phyloP scores from a whole-genome alignment of 2,113 vertebrate species.

The Alaudala cheleensis region DNA sequence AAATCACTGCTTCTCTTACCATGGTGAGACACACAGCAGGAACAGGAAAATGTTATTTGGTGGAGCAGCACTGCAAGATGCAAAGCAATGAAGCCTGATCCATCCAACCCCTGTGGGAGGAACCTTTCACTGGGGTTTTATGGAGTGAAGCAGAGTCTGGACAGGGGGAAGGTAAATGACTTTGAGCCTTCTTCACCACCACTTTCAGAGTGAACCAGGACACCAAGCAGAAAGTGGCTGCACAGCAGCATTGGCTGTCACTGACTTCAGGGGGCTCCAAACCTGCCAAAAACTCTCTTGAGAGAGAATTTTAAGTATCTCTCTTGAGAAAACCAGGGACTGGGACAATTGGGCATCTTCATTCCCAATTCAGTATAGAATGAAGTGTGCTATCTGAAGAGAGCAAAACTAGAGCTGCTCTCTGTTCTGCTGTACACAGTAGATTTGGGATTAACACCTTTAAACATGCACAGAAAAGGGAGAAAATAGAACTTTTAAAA shows the following conservation, averaged over 20 bases:
- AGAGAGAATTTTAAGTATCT: neutral
- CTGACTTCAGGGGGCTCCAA: neutral
- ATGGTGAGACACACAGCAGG: neutral
- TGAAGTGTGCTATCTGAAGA: neutral
- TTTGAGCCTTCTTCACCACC: neutral
- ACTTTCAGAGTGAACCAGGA: neutral
- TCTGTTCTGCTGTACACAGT: neutral
- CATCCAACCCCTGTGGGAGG: neutral
- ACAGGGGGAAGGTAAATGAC: neutral
- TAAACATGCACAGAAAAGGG: neutral
- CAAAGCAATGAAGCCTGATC: neutral
- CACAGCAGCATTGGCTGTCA: neutral
- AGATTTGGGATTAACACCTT: neutral
- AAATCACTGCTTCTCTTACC: neutral
- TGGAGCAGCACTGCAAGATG: neutral
- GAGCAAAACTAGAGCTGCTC: neutral
- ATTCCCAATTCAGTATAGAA: neutral
- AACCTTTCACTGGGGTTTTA: neutral
- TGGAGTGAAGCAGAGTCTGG: neutral
- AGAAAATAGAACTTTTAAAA: neutral
- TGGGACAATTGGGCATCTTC: neutral
- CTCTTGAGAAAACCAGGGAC: neutral
- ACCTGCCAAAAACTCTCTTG: neutral
- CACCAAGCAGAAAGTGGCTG: neutral
- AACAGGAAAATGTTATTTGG: neutral